Base-by-base conservation (phyloP, 1,140 invertebrate species). In the Papilio helenus region DNA sequence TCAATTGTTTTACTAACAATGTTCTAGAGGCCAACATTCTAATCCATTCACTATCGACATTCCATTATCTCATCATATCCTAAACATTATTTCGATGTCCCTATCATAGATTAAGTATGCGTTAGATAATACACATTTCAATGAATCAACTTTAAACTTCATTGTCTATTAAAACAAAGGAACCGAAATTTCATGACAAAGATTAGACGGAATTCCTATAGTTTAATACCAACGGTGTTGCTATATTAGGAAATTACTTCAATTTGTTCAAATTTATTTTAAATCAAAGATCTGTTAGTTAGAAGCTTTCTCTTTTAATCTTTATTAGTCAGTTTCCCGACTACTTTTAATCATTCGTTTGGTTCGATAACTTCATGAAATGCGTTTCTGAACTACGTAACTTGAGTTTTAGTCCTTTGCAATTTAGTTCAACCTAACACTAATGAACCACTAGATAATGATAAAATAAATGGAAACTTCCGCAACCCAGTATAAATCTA, bases 1-100 rank as follows among this genome's bases (percentile, higher is more conserved):
- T 26, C 61, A 68, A 34, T 68, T 68, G 61, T 68, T 68, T 29
- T 68, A 68, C 5, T 16, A 68, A 68, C 61, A 68, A 68, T 16
- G 26, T 29, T 16, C 12, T 34, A 1, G 12, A 16, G 61, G 23
- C 61, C 26, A 68, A 68, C 26, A 68, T 34, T 68, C 26, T 16
- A 18, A 29, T 68, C 61, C 61, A 68, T 29, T 20, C n/a, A 23
- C 8, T 26, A 68, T 34, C 29, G 23, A 26, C 26, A 68, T 29
- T 29, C 26, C 61, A 68, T 29, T 58, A 20, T 55, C 51, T 55
- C 51, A 68, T 68, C 10, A 61, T 61, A 26, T 29, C 61, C 18
- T 55, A 55, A n/a, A 55, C 51, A 55, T 20, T 55, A n/a, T 55
- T 51, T 55, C 7, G 18, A 55, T 49, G 46, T 55, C n/a, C 3